Conservation (phyloP, 2,113 vertebrate genomes). For the Oncorhynchus masou region DNA sequence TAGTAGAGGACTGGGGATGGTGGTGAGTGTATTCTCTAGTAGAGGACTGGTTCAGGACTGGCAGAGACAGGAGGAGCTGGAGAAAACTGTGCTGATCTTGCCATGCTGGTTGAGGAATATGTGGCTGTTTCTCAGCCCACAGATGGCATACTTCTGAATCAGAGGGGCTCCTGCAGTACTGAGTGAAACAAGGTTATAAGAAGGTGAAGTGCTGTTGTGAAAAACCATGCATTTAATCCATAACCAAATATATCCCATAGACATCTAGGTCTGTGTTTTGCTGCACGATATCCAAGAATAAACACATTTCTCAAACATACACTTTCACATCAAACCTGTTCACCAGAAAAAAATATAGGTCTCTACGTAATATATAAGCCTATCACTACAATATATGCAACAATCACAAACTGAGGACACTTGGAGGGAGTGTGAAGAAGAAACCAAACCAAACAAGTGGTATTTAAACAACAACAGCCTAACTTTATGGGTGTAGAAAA, state of each 20-base stretch:
- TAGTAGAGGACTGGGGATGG: not conserved
- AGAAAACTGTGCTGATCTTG: constrained; percentile 37
- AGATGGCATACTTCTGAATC: constrained; percentile 57
- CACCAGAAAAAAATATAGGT: too few species aligned
- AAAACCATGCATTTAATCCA: too few species aligned
- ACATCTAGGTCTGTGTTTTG: too few species aligned
- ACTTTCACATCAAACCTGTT: too few species aligned
- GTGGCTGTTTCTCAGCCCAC: constrained; percentile 65
- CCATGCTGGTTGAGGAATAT: constrained; percentile 58
- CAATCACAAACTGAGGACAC: not conserved
- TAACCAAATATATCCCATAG: too few species aligned
- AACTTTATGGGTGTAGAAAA: constrained; percentile 24
- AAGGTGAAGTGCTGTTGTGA: not conserved
- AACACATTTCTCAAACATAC: not conserved
- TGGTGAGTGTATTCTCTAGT: not conserved
- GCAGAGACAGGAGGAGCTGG: constrained; percentile 68
- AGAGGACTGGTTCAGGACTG: constrained; percentile 39
- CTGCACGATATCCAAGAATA: not conserved
- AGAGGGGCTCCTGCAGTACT: constrained; percentile 56
- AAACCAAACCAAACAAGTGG: not conserved
- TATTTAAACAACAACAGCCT: not conserved
- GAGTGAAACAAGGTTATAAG: not conserved
- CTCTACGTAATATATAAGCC: too few species aligned
- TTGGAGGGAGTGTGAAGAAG: not conserved
- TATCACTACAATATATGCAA: not conserved